Percentiles rank a stretch among this genome's conserved stretches.
Conservation (phyloP, 2,797 vertebrate genomes). For the Clamator glandarius region DNA sequence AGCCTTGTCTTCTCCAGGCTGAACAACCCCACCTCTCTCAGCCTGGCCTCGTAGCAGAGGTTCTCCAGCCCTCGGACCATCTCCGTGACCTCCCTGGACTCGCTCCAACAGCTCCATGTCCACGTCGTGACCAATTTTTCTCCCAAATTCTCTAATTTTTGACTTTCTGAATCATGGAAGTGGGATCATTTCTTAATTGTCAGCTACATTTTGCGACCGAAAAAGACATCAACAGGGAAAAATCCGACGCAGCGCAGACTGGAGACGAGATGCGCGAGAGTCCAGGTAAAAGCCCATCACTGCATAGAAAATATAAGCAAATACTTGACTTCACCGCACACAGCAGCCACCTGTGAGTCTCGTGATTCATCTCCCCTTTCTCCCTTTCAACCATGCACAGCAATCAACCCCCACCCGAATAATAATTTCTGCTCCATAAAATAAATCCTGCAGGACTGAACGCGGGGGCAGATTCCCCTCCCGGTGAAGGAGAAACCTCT, state of each 20-base stretch:
- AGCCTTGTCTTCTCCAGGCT: too few relatives aligned
- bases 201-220: not conserved
- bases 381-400: not conserved
- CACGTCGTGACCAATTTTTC: not conserved
- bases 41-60: too few relatives aligned
- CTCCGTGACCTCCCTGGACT: too few relatives aligned
- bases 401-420: not conserved
- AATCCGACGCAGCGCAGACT: not conserved
- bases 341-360: not conserved
- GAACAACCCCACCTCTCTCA: too few relatives aligned
- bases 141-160: not conserved
- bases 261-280: not conserved
- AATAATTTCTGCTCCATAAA: not conserved
- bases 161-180: not conserved
- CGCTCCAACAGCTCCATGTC: too few relatives aligned
- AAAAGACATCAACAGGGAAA: not conserved
- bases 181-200: not conserved
- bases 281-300: not conserved
- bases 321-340: accelerated
- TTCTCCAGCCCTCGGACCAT: too few relatives aligned
- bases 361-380: not conserved
- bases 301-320: not conserved
- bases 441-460: not conserved
- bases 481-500: not conserved
- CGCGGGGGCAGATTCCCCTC: not conserved